Evolutionary conservation across 2,888 invertebrate species (phyloP).

Genomic region (Odiellus spinosus): DNA sequence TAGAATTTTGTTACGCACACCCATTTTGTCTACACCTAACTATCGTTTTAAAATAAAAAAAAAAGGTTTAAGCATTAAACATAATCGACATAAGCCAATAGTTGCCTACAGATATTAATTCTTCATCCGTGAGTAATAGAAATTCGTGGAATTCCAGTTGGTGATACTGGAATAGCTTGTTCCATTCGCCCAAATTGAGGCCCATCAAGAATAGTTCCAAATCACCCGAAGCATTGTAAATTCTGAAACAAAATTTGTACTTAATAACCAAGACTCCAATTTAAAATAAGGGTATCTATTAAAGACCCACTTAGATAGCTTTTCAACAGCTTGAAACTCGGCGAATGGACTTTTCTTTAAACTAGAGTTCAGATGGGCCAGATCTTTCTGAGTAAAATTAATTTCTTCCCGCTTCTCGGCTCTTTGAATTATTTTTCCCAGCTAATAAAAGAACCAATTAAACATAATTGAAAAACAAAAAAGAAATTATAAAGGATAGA

Average conservation of each 20-base stretch:
- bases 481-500: background rate
- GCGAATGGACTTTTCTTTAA: background rate
- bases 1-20: constrained; percentile 30
- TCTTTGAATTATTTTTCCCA: too few species aligned
- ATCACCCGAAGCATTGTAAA: constrained; percentile 19
- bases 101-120: constrained; percentile 14
- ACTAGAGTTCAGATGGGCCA: background rate
- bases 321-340: background rate
- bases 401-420: background rate
- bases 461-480: background rate
- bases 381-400: background rate
- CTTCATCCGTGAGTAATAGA: constrained; percentile 29
- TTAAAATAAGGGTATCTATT: too few species aligned
- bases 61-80: too few species aligned
- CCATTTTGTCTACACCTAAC: constrained; percentile 29
- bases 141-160: constrained; percentile 28
- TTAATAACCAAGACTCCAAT: too few species aligned
- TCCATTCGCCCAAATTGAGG: constrained; percentile 26
- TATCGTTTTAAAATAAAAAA: constrained; percentile 1
- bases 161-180: constrained; percentile 27
- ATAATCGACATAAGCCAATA: too few species aligned
- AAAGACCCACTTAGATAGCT: too few species aligned
- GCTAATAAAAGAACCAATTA: too few species aligned
- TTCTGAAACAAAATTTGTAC: too few species aligned
- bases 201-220: constrained; percentile 32